Base-by-base conservation (phyloP, 2,888 invertebrate genomes). In the Leptura quadrifasciata region DNA sequence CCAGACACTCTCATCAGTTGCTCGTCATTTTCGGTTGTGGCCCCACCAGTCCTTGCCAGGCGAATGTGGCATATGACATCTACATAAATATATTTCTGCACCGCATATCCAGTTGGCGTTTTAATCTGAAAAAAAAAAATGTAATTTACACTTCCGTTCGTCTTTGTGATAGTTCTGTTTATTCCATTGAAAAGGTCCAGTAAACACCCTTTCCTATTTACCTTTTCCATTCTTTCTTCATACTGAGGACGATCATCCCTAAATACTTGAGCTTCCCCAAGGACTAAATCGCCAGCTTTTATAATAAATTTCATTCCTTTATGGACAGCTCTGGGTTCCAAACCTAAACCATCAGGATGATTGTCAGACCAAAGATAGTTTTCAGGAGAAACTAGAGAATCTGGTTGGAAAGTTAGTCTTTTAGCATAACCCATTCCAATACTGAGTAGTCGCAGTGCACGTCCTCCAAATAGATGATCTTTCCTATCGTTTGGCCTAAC, bases 351-450 rank as follows among this genome's bases (percentile, higher is more conserved):
- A 84, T 94, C 94, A 4, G 94, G 92, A 82, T 93, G 93, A 55
- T 93, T 94, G 88, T 95, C 95, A 24, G 94, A 94, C 94, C 95
- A 95, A 88, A 95, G 93, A 87, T 92, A 94, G 88, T 94, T 94
- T 80, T 93, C 91, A 2, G 93, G 92, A 17, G 89, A 88, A 72
- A 92, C 90, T 20, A 92, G 88, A 2, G 91, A 91, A 79, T 93
- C 92, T 0, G 94, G 93, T 82, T 92, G 91, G 89, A 95, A 95
- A 0, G 94, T 94, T 75, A 95, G 90, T 65, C 95, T 91, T 86
- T 95, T 95, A 31, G 94, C 95, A 84, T 95, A 95, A 18, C 95
- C 95, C 90, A 94, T 92, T 10, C 95, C 95, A 78, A 95, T 90
- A 57, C 92, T 92, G 75, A 92, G 90, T 52, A 95, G 90, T 67